Conservation (phyloP, 2,113 vertebrate species). For the Aegithalos caudatus region DNA sequence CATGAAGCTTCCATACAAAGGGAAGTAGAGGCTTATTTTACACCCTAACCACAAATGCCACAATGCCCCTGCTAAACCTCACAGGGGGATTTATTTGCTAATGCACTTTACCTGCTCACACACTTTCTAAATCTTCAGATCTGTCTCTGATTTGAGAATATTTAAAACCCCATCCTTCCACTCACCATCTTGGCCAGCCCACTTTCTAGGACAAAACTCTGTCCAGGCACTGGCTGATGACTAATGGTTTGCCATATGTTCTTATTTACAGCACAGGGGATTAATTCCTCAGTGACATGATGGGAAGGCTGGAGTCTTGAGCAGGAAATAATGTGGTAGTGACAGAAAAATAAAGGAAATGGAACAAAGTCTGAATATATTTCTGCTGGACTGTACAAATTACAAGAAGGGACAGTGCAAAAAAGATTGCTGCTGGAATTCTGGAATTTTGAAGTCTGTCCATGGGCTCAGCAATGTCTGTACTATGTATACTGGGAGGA, state of each 20-base stretch:
- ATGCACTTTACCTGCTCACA: background rate
- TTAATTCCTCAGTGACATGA: background rate
- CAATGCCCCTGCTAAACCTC: background rate
- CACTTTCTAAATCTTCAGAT: background rate
- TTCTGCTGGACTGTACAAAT: background rate
- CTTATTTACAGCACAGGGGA: background rate
- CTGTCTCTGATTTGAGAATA: background rate
- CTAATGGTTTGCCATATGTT: background rate
- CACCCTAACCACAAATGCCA: background rate
- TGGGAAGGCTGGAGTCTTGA: background rate
- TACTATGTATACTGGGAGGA: background rate
- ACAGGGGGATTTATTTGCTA: background rate
- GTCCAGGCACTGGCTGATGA: background rate
- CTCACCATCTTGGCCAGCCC: background rate
- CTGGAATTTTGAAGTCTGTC: background rate
- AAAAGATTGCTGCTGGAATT: background rate
- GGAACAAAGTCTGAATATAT: background rate
- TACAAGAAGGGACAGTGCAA: background rate
- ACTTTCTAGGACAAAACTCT: background rate
- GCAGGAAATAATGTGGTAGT: background rate
- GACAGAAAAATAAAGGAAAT: background rate
- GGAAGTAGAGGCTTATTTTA: background rate
- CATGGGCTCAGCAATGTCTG: background rate
- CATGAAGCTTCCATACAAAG: background rate
- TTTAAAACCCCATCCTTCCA: background rate